Evolutionary conservation across 2,113 vertebrate species (phyloP).

Genomic region (Erinaceus europaeus): DNA sequence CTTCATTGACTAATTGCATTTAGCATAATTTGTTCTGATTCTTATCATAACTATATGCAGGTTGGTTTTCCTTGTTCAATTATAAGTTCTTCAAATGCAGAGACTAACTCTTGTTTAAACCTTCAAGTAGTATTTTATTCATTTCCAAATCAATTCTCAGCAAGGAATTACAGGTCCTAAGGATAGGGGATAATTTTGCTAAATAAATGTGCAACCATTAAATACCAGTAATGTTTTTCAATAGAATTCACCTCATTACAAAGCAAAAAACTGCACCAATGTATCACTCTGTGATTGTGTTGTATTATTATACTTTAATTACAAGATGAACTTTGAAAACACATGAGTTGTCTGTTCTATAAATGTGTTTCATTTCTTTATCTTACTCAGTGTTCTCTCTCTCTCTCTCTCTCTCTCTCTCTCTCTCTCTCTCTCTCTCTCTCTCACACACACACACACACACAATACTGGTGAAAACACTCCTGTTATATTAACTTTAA

Average conservation of each 20-base stretch:
- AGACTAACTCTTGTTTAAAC: neutral
- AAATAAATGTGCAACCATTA: neutral
- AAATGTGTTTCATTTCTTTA: neutral
- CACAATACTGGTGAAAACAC: conserved; percentile 19
- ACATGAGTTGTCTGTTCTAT: neutral
- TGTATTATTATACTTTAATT: neutral
- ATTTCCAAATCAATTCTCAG: neutral
- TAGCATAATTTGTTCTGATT: neutral
- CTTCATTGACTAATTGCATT: neutral
- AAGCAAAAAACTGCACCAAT: neutral
- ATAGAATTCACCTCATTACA: neutral
- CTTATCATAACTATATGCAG: neutral
- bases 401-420: neutral
- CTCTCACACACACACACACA: neutral
- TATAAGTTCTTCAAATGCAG: neutral
- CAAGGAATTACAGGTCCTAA: neutral
- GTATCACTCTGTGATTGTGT: neutral
- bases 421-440: neutral
- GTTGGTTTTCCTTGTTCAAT: neutral
- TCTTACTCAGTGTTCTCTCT: neutral
- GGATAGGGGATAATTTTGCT: neutral
- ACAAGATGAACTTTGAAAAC: neutral
- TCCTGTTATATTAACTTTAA: conserved; percentile 61
- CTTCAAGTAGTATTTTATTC: neutral
- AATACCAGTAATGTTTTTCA: neutral